Conservation (phyloP, 2,113 vertebrate species). For the Phainopepla nitens region DNA sequence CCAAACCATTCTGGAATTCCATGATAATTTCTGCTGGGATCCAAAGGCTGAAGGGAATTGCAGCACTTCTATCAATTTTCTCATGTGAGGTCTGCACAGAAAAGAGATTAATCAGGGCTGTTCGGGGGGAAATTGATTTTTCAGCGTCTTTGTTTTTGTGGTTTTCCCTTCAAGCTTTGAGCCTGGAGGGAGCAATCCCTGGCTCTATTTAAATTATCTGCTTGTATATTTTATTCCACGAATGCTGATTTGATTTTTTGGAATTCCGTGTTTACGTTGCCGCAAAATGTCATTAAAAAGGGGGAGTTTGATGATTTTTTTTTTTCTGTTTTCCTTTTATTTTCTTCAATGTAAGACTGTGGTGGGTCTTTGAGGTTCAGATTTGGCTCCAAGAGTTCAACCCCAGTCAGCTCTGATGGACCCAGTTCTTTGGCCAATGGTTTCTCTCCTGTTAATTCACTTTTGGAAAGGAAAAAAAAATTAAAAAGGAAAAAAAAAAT, state of each 20-base stretch:
- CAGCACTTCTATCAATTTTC: neutral
- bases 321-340: neutral
- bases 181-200: neutral
- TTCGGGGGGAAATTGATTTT: neutral
- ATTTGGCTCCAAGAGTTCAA: neutral
- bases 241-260: neutral
- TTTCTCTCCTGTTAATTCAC: neutral
- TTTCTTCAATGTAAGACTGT: neutral
- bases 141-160: neutral
- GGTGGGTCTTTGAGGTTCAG: constrained; percentile 46
- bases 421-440: neutral
- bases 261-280: fast-evolving
- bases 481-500: fast-evolving
- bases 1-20: neutral
- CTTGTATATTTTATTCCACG: neutral
- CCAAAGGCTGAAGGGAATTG: neutral
- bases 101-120: neutral
- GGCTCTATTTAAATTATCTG: neutral
- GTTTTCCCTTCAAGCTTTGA: neutral
- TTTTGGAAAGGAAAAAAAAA: neutral
- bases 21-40: neutral
- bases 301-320: neutral
- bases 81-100: neutral
- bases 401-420: neutral
- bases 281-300: neutral